Conservation (phyloP, 2,888 invertebrate genomes). For the Brenthis hecate region DNA sequence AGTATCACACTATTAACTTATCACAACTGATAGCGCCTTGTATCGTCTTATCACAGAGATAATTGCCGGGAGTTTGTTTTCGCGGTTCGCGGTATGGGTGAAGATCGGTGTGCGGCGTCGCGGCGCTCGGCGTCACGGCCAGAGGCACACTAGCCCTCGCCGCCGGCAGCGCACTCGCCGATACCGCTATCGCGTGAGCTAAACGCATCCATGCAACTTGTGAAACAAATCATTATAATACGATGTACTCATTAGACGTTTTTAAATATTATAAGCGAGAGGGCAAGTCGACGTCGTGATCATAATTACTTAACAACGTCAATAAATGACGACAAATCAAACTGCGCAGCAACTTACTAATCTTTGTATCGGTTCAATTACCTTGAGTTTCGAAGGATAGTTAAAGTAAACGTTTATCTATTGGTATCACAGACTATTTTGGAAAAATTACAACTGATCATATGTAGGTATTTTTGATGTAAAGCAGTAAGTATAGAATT, state of each 20-base stretch:
- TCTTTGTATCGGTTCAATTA: slow-evolving; percentile 14
- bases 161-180: slow-evolving; percentile 30
- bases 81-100: slow-evolving; percentile 47
- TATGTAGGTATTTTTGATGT: too few relatives aligned
- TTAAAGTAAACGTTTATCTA: background rate
- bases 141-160: slow-evolving; percentile 55
- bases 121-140: slow-evolving; percentile 63
- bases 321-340: slow-evolving; percentile 33
- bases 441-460: background rate
- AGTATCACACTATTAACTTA: slow-evolving; percentile 74
- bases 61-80: slow-evolving; percentile 73
- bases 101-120: slow-evolving; percentile 44
- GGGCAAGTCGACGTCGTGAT: slow-evolving; percentile 28
- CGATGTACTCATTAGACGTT: slow-evolving; percentile 27
- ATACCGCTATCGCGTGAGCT: slow-evolving; percentile 41
- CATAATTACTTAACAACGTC: slow-evolving; percentile 30
- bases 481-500: background rate
- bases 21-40: slow-evolving; percentile 70
- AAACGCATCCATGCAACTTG: slow-evolving; percentile 26
- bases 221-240: slow-evolving; percentile 19
- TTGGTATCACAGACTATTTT: background rate
- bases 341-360: slow-evolving; percentile 26
- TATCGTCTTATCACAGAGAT: slow-evolving; percentile 74
- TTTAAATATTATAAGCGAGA: slow-evolving; percentile 30
- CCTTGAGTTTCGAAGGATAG: background rate